A percentile compares a stretch with the other conserved stretches of the same genome.
Conservation (phyloP, 2,797 vertebrate genomes). For the Siniperca obscura region DNA sequence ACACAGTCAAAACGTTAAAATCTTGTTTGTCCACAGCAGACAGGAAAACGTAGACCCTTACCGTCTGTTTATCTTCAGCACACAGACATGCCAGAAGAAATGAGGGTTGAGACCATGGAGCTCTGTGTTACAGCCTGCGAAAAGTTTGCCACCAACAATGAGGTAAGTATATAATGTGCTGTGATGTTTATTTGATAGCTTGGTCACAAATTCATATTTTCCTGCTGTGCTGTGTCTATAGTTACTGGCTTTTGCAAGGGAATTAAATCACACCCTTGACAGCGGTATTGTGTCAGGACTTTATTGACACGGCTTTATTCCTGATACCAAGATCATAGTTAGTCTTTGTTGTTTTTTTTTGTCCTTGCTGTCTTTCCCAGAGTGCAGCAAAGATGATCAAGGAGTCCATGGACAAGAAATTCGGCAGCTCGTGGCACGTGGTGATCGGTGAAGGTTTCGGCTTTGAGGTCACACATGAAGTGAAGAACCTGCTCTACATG, state of each 20-base stretch:
- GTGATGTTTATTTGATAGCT: background rate
- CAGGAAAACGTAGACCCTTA: background rate
- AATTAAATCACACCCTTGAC: background rate
- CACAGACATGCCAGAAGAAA: constrained; percentile 98
- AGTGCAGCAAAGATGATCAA: constrained; percentile 98
- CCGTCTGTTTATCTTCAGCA: constrained; percentile 83
- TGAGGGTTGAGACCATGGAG: constrained; percentile 96
- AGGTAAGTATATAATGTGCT: constrained; percentile 83
- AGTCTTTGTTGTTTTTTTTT: background rate
- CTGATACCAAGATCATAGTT: background rate
- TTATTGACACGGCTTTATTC: background rate
- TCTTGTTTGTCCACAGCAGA: background rate
- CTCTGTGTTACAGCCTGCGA: constrained; percentile 95
- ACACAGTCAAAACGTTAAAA: background rate
- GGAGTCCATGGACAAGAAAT: constrained; percentile 99
- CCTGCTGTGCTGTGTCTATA: background rate
- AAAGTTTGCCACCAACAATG: constrained; percentile 96
- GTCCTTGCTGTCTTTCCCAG: constrained; percentile 34
- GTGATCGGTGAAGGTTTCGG: constrained; percentile 98
- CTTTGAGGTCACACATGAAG: constrained; percentile 97
- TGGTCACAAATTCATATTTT: background rate
- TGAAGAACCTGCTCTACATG: constrained; percentile 98
- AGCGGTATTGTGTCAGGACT: background rate
- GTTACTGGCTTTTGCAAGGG: background rate
- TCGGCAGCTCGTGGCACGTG: constrained; percentile 98